Percentiles rank a stretch among this genome's conserved stretches.
Evolutionary conservation across 2,888 invertebrate genomes (phyloP).

Genomic region (Endotricha flammealis): DNA sequence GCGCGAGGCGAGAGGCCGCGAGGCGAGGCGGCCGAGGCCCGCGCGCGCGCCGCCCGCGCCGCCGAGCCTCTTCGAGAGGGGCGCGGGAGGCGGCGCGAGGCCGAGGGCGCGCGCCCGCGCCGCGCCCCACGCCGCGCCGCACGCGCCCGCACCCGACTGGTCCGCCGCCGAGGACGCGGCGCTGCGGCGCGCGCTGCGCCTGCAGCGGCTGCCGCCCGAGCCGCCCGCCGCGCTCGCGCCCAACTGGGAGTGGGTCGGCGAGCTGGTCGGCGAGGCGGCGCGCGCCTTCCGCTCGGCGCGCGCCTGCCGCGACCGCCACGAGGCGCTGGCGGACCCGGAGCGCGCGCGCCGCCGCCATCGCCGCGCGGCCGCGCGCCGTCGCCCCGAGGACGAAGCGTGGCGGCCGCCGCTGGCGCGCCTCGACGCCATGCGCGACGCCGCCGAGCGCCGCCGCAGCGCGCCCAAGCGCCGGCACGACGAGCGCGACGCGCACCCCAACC

Average conservation of each 20-base stretch:
- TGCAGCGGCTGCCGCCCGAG: slow-evolving; percentile 82
- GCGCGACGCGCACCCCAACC: slow-evolving; percentile 82
- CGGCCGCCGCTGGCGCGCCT: slow-evolving; percentile 72
- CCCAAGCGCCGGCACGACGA: slow-evolving; percentile 87
- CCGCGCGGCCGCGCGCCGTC: slow-evolving; percentile 83
- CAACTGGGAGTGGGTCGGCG: slow-evolving; percentile 97
- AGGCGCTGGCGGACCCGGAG: slow-evolving; percentile 91
- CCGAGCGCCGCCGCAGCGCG: slow-evolving; percentile 85
- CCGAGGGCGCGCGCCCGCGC: slow-evolving; percentile 84
- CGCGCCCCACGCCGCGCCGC: slow-evolving; percentile 82
- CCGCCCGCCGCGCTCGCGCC: slow-evolving; percentile 88
- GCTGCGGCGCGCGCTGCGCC: slow-evolving; percentile 87
- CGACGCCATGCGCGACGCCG: slow-evolving; percentile 87
- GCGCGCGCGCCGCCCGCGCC: slow-evolving; percentile 81
- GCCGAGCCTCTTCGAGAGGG: slow-evolving; percentile 83
- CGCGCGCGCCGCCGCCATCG: slow-evolving; percentile 93
- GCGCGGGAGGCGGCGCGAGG: slow-evolving; percentile 76
- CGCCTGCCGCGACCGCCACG: slow-evolving; percentile 94
- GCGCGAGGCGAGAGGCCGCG: slow-evolving; percentile 81
- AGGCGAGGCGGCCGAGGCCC: slow-evolving; percentile 71
- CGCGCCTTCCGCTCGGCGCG: slow-evolving; percentile 92
- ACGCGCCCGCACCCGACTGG: slow-evolving; percentile 92
- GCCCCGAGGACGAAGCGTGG: slow-evolving; percentile 79
- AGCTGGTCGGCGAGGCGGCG: slow-evolving; percentile 92
- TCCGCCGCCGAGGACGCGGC: slow-evolving; percentile 93